These are phyloP conservation scores for Nipponacmea schrenckii DNA, from an alignment of 2,888 invertebrate genomes.

Conservation along the genomic window DNA sequence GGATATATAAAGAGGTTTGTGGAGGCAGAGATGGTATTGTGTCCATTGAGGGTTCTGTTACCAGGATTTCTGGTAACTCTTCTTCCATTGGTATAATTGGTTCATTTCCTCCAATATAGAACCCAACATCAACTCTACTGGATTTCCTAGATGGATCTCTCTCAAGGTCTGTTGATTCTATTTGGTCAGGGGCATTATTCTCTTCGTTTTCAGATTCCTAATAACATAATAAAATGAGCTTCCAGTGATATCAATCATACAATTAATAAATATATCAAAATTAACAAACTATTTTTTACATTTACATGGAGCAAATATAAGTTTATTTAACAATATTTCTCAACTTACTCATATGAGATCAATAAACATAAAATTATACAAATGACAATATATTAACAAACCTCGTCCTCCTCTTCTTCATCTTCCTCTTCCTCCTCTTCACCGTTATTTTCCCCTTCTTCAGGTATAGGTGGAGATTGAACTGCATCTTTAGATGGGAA, in stretches of 20 bases:
- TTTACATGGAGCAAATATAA: no score
- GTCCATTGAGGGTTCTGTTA: not conserved
- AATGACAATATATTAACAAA: no score
- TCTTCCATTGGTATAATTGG: not conserved
- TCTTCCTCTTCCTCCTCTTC: conserved; percentile 28
- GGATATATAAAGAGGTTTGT: not conserved
- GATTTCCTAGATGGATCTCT: not conserved
- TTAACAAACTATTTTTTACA: no score
- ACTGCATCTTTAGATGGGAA: conserved; percentile 55
- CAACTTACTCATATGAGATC: no score
- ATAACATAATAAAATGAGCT: no score
- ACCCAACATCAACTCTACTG: conserved; percentile 26
- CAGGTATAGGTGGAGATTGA: conserved; percentile 52
- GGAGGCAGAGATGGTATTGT: not conserved
- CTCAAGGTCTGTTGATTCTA: no score
- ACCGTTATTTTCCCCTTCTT: conserved; percentile 43
- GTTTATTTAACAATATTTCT: no score
- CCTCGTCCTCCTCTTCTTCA: conserved; percentile 15
- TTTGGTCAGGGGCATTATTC: no score
- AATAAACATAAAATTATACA: no score
- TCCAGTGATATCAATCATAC: no score
- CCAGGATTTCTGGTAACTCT: conserved; percentile 5
- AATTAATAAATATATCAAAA: no score
- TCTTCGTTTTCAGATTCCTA: no score
- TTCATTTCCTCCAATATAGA: conserved; percentile 32